Conservation (phyloP, 2,113 vertebrate species). For the Alouatta palliata region DNA sequence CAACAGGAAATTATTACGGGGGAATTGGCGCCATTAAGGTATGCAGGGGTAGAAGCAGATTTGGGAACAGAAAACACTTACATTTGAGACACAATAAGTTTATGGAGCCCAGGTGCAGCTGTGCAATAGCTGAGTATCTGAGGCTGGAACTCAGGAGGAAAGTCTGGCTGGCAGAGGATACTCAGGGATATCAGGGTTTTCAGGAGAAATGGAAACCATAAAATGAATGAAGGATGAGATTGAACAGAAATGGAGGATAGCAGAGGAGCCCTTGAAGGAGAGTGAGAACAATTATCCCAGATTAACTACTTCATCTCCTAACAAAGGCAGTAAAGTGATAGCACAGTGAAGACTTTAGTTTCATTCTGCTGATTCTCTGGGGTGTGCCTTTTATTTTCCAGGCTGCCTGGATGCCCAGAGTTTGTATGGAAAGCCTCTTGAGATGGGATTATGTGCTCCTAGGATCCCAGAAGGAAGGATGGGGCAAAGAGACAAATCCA, state of each 20-base stretch:
- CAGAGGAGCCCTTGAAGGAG: not conserved
- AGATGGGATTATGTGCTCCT: not conserved
- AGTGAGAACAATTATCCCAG: not conserved
- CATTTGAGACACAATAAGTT: not conserved
- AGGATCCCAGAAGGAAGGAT: not conserved
- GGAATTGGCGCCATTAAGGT: not conserved
- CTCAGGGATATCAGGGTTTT: not conserved
- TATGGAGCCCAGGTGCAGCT: not conserved
- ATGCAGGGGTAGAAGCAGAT: not conserved
- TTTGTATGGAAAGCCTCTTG: constrained; percentile 40
- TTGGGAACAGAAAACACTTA: not conserved
- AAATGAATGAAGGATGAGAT: not conserved
- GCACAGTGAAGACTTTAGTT: not conserved
- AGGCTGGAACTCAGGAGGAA: not conserved
- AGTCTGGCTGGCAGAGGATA: not conserved
- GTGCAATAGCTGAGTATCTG: not conserved
- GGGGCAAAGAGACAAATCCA: not conserved
- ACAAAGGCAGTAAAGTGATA: not conserved
- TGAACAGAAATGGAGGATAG: not conserved
- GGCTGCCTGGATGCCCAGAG: not conserved
- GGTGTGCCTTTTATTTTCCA: constrained; percentile 8
- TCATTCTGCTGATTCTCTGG: not conserved
- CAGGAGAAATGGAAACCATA: not conserved
- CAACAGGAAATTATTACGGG: not conserved
- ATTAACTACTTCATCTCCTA: not conserved